Base-by-base conservation (phyloP, 1,140 invertebrate genomes). In the Diachasma alloeum region DNA sequence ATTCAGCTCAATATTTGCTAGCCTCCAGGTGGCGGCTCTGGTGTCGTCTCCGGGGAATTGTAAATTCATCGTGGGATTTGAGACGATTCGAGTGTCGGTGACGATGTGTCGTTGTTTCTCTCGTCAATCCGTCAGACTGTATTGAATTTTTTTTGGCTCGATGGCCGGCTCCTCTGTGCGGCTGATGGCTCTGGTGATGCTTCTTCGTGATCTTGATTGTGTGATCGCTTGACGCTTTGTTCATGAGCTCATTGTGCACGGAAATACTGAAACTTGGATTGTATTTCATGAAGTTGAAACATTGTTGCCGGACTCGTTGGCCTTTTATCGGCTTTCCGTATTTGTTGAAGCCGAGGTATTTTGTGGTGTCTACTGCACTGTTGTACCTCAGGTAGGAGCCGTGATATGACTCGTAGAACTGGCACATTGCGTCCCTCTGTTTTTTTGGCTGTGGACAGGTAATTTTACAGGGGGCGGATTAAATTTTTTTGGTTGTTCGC, bases 281-380 rank as follows among this genome's bases (percentile, higher is more conserved):
- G 73, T 88, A 87, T 83, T 92, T 91, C 46, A 91, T 86, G 87
- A 91, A 91, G 80, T 90, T 91, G 83, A 89, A 88, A 81, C 91
- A 91, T 77, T 89, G 86, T 59, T 87, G 85, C 19, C 86, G 78
- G n/a, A 85, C 85, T 17, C 85, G 84, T 6, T 80, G 84, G 44
- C 86, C 86, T 73, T 86, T 88, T 82, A 91, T 88, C 74, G 88
- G 91, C 75, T 86, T 86, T 1, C 91, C 91, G 42, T 79, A 81
- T 78, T 86, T 87, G 83, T 91, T 91, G 85, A 92, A 91, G 56
- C 90, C 90, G 13, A 91, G 81, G 79, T 86, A 91, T 56, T 87
- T 87, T 13, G 84, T 83, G 22, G 80, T 81, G 74, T 91, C 84
- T 2, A 83, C 84, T 37, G 85, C 90, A 68, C 91, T 91, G 63